Percentiles rank a stretch among this genome's conserved stretches.
phyloP scores from a whole-genome alignment of 2,113 vertebrate genomes.

The Paradisaea rubra region DNA sequence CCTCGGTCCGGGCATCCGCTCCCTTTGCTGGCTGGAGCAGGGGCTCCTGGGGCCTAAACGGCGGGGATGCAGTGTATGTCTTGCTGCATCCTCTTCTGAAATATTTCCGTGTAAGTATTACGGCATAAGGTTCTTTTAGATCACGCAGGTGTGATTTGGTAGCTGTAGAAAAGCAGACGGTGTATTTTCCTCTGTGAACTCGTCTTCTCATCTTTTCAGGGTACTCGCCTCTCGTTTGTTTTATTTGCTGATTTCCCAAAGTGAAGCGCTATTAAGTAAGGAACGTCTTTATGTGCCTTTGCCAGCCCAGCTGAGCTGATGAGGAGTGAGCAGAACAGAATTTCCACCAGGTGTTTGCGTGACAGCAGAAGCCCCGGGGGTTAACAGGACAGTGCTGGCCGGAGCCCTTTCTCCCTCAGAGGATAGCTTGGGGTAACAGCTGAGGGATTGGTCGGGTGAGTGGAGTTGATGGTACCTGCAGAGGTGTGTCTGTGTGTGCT shows the following conservation, averaged over 20 bases:
- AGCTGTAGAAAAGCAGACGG: background rate
- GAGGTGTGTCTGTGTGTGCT: background rate
- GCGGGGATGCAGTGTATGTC: accelerated
- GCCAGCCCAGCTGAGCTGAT: background rate
- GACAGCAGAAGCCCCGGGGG: background rate
- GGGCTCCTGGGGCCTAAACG: background rate
- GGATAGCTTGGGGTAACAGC: background rate
- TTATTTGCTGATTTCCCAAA: background rate
- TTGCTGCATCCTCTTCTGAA: background rate
- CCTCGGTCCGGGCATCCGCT: background rate
- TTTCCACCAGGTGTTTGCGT: background rate
- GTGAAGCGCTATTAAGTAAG: background rate
- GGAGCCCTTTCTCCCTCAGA: accelerated
- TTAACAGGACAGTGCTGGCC: accelerated
- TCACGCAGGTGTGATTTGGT: accelerated
- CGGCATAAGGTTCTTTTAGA: accelerated
- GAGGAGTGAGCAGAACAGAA: background rate
- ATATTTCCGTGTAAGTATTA: accelerated
- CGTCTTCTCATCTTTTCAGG: background rate
- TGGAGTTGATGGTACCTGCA: background rate
- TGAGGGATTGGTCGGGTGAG: background rate
- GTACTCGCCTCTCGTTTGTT: accelerated
- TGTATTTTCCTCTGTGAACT: background rate
- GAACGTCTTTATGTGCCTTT: background rate
- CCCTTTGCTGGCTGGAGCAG: accelerated